Evolutionary conservation across 37 sponge, comb jelly and placozoan species (phyloP).

Genomic region (Beroe ovata): DNA sequence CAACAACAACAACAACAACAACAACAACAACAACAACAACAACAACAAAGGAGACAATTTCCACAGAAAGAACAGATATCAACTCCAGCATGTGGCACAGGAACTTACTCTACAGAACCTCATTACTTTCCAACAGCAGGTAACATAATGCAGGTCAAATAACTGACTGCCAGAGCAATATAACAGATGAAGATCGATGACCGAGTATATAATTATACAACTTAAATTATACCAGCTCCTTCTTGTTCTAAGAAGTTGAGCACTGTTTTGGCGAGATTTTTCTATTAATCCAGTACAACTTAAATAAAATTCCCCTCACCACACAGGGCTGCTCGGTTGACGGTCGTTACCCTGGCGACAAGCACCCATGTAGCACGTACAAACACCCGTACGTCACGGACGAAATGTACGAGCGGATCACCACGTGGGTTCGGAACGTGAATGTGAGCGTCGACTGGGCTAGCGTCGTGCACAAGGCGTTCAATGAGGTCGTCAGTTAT

Average conservation of each 20-base stretch:
- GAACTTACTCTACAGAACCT: background rate
- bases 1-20: no score
- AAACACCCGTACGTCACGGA: constrained; percentile 54
- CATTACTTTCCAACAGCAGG: background rate
- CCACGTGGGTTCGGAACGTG: constrained; percentile 18
- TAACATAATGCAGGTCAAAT: no score
- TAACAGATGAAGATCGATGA: no score
- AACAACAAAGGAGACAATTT: no score
- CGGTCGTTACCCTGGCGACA: background rate
- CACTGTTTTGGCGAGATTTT: no score
- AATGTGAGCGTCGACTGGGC: constrained; percentile 61
- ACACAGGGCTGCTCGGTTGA: constrained; percentile 10
- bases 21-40: no score
- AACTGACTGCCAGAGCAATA: no score
- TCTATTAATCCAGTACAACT: background rate
- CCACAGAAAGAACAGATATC: no score
- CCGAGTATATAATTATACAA: no score
- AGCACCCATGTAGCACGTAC: constrained; percentile 27
- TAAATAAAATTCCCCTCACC: background rate
- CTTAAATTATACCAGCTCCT: no score
- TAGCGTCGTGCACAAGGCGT: background rate
- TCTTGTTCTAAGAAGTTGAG: no score
- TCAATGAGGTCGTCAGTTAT: background rate
- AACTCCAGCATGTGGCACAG: background rate
- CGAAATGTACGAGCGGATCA: constrained; percentile 37